Conservation (phyloP, 2,797 vertebrate species). For the Anguilla marmorata region DNA sequence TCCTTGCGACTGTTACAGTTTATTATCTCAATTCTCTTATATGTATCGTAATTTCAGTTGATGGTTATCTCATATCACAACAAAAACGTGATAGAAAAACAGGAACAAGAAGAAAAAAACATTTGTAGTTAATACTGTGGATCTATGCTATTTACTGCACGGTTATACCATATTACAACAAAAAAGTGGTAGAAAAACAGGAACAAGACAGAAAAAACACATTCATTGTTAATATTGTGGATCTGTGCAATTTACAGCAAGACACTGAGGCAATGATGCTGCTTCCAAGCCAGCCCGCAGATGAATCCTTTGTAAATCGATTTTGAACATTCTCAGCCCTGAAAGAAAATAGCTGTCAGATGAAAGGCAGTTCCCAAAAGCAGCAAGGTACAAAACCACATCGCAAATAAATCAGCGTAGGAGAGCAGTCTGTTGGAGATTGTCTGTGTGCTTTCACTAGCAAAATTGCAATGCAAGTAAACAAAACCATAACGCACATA, state of each 20-base stretch:
- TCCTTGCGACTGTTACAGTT: no score
- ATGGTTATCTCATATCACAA: no score
- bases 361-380: conserved; percentile 1
- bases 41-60: no score
- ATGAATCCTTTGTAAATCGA: conserved; percentile 9
- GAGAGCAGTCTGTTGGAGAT: background rate
- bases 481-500: background rate
- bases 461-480: background rate
- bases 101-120: no score
- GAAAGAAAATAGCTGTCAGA: conserved; percentile 23
- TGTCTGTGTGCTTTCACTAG: background rate
- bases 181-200: background rate
- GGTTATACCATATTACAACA: no score
- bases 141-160: no score
- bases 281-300: conserved; percentile 3
- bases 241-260: conserved; percentile 14
- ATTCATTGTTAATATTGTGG: background rate
- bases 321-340: conserved; percentile 19
- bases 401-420: background rate
- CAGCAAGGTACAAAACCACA: background rate
- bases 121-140: no score
- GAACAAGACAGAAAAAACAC: background rate
- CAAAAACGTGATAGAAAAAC: no score
- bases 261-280: conserved; percentile 17
- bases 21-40: no score